Evolutionary conservation across 2,113 vertebrate genomes (phyloP), one percentile per base, ranked within the genome.

Genomic region (Indicator indicator): DNA sequence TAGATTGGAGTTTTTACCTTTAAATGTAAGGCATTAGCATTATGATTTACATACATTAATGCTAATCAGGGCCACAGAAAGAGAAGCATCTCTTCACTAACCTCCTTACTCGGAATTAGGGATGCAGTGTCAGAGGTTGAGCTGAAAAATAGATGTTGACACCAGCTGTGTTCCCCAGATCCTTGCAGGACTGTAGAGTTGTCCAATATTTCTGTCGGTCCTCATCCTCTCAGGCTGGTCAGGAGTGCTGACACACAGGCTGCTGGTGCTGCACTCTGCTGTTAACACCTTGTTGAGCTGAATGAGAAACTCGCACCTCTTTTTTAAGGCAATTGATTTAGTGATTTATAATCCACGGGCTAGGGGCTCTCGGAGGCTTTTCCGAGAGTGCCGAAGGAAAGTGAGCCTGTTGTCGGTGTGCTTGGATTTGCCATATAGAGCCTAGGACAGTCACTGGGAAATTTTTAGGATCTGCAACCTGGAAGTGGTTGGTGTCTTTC

Each of bases 221-320:
- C 10, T 87, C 30, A 7, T 69, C 83, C 56, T 89, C 52, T 70
- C 71, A 48, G 38, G 65, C 63, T 63, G 48, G 30, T 23, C 24
- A 8, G 33, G 56, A 83, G 78, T 77, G 69, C 82, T 93, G 96
- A 80, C 74, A 68, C 6, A 1, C 12, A 9, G 2, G 3, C 27
- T 69, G 73, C 38, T 63, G 28, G 12, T 81, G 59, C 54, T 71
- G 27, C 18, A 5, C 55, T 42, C 42, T 27, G 16, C 23, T 74
- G 79, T 93, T 95, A 90, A 90, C 84, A 81, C 79, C 73, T 86
- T 75, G 42, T 72, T 83, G 69, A 91, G 67, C 40, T 88, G 65
- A 88, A 90, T 33, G 83, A 83, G 93, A 80, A 94, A 78, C 62
- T 70, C 52, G 48, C 72, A 46, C 69, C 72, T 81, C 79, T 93